Percentiles rank a stretch among this genome's conserved stretches.
Evolutionary conservation across 2,797 vertebrate genomes (phyloP).

Genomic region (Borostomias antarcticus): DNA sequence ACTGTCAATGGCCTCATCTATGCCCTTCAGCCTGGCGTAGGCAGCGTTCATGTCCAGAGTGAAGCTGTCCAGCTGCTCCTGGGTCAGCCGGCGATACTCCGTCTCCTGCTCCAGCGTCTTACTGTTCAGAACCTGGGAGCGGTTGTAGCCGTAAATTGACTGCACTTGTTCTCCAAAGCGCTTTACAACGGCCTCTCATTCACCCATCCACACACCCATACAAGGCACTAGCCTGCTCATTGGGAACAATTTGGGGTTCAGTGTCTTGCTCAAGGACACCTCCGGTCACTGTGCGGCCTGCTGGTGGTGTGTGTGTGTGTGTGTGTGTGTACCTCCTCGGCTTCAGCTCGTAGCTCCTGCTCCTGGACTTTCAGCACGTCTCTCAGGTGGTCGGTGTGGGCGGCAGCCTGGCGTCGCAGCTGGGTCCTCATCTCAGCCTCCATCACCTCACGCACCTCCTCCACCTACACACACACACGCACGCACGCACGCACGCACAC

Average conservation of each 20-base stretch:
- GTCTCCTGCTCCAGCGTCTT: conserved; percentile 91
- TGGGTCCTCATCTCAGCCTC: conserved; percentile 97
- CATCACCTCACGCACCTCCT: conserved; percentile 92
- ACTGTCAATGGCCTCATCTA: conserved; percentile 97
- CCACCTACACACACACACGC: conserved; percentile 70
- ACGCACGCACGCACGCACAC: no score
- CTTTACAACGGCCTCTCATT: no score
- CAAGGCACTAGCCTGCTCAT: no score
- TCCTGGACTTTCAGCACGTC: conserved; percentile 94
- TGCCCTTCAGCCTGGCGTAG: conserved; percentile 89
- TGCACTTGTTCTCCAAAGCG: no score
- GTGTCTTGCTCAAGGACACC: no score
- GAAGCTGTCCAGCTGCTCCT: conserved; percentile 95
- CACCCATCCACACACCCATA: no score
- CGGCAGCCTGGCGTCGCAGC: conserved; percentile 92
- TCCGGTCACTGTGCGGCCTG: background rate
- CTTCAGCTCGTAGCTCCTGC: conserved; percentile 86
- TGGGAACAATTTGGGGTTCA: no score
- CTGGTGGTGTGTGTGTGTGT: background rate
- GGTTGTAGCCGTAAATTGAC: no score
- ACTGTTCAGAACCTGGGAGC: conserved; percentile 78
- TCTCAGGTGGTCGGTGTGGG: conserved; percentile 91
- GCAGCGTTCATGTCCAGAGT: conserved; percentile 94
- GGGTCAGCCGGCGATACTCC: conserved; percentile 83
- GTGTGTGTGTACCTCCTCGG: conserved; percentile 82